Base-by-base conservation (phyloP, 2,888 invertebrate genomes). In the Tupiocoris notatus region DNA sequence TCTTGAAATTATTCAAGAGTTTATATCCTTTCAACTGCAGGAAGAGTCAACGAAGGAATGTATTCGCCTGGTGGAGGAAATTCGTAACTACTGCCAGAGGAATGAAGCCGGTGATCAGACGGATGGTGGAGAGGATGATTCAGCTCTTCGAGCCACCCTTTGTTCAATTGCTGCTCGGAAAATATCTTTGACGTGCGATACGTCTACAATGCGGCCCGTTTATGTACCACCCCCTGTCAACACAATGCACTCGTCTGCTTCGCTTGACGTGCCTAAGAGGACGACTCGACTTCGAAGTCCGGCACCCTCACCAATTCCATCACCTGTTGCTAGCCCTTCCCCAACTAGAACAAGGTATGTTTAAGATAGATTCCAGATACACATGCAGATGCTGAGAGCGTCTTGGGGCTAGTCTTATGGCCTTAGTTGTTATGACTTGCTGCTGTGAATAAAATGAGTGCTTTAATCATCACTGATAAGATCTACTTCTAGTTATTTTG, bases 121-220 rank as follows among this genome's bases (percentile, higher is more conserved):
- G 0, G 73, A 73, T 18, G 56, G 73, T 1, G 54, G 23, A 17
- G 73, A 73, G 39, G 79, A 83, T 2, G 79, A 79, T 56, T 18
- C 61, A 58, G 75, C 75, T 17, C 68, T 77, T 22, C 75, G 77
- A n/a, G 78, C 74, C 9, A 67, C 63, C 16, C 62, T 75, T n/a
- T 62, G 73, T 17, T 77, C 76, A 17, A 77, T 79, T 23, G 80
- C 79, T 66, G 87, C 87, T 78, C 85, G 91, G 81, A 91, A 91
- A 85, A 91, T 91, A 81, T 91, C 91, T 81, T 86, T 91, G 81
- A 91, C 91, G 7, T 91, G 91, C 83, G 89, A 89, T 84, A 87
- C 88, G n/a, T 76, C 76, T 16, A 62, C 61, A 56, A 67, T 68
- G 68, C 25, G 17, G n/a, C 20, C 59, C 6, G 6, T 7, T 21